A percentile compares a stretch with the other conserved stretches of the same genome.
These are phyloP conservation scores for Andrena minutula DNA, from an alignment of 2,888 invertebrate species.

Conservation along the genomic window DNA sequence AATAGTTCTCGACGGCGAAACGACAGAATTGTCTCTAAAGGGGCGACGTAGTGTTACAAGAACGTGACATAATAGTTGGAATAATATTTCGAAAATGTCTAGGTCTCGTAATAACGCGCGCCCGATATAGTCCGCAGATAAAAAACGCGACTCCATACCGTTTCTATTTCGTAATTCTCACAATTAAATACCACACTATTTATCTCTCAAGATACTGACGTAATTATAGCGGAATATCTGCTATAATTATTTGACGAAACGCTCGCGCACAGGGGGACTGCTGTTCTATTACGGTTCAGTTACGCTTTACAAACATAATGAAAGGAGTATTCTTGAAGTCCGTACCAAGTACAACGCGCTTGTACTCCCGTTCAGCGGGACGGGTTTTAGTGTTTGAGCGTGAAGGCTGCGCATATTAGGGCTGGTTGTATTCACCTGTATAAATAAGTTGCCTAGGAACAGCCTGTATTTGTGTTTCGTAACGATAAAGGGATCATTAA, in stretches of 20 bases:
- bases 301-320: slow-evolving; percentile 28
- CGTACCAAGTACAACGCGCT: background rate
- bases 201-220: background rate
- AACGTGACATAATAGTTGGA: background rate
- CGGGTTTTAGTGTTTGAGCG: slow-evolving; percentile 24
- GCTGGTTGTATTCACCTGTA: slow-evolving; percentile 58
- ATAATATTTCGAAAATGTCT: background rate
- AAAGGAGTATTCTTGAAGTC: slow-evolving; percentile 33
- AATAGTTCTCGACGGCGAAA: no score
- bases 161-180: background rate
- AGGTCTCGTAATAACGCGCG: background rate
- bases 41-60: background rate
- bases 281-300: slow-evolving; percentile 52
- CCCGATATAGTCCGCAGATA: background rate
- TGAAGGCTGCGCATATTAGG: slow-evolving; percentile 42
- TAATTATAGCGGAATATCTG: slow-evolving; percentile 23
- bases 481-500: background rate
- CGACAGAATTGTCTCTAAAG: no score
- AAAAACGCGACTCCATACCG: background rate
- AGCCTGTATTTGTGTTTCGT: slow-evolving; percentile 1
- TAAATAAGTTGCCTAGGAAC: slow-evolving; percentile 41
- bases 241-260: slow-evolving; percentile 34
- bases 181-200: slow-evolving; percentile 26
- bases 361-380: slow-evolving; percentile 11
- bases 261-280: background rate